phyloP scores from a whole-genome alignment of 2,888 invertebrate genomes.

The Caenorhabditis auriculariae region DNA sequence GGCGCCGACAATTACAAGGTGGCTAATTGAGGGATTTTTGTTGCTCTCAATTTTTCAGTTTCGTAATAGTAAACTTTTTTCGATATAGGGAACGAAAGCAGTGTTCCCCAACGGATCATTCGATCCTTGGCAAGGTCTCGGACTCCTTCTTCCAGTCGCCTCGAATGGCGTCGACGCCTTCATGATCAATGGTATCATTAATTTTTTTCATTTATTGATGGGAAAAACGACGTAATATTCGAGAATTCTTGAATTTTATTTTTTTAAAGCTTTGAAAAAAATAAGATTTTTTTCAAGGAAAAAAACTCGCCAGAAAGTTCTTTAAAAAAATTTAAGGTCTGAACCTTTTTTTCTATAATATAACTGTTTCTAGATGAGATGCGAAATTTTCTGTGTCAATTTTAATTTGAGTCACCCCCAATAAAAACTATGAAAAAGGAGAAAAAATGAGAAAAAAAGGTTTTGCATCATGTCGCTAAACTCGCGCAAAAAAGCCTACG shows the following conservation, averaged over 20 bases:
- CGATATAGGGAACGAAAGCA: constrained; percentile 36
- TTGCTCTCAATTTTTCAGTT: too few species aligned
- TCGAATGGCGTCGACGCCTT: constrained; percentile 38
- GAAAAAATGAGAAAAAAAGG: too few species aligned
- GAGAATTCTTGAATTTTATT: not conserved
- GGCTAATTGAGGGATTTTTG: not conserved
- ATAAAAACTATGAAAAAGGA: too few species aligned
- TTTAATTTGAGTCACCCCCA: too few species aligned
- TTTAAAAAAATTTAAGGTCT: too few species aligned
- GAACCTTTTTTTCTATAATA: too few species aligned
- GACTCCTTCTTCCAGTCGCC: constrained; percentile 10
- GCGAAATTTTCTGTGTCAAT: too few species aligned
- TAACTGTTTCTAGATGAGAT: too few species aligned
- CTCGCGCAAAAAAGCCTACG: too few species aligned
- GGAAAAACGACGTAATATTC: not conserved
- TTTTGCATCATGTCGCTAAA: too few species aligned
- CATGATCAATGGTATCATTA: constrained; percentile 20
- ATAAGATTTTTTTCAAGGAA: too few species aligned
- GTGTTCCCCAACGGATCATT: constrained; percentile 41
- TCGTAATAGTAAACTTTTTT: not conserved
- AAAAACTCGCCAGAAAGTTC: too few species aligned
- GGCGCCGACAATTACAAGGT: constrained; percentile 25
- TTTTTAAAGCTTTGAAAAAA: not conserved
- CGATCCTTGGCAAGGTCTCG: constrained; percentile 42
- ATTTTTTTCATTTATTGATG: not conserved